Percentiles rank a stretch among this genome's conserved stretches.
Conservation (phyloP, 2,888 invertebrate species). For the Platycnemis pennipes region DNA sequence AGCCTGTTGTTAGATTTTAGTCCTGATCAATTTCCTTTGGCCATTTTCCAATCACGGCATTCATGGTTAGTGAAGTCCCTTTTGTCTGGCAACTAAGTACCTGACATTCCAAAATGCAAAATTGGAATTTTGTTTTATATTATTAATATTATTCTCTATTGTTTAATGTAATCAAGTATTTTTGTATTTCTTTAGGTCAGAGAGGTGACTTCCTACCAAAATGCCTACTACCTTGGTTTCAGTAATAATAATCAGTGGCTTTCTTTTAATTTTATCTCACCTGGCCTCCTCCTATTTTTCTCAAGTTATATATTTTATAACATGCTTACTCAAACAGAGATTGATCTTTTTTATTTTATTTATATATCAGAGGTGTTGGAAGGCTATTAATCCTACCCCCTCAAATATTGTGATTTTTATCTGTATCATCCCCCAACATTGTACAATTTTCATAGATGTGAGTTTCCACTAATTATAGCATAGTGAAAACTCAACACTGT, state of each 20-base stretch:
- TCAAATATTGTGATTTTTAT: slow-evolving; percentile 64
- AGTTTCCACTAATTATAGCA: slow-evolving; percentile 32
- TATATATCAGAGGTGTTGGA: slow-evolving; percentile 61
- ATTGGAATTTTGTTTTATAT: slow-evolving; percentile 66
- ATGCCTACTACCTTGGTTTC: slow-evolving; percentile 9
- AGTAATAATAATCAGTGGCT: background rate
- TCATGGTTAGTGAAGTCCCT: slow-evolving; percentile 51
- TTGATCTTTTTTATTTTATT: slow-evolving; percentile 63
- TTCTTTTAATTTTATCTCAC: background rate
- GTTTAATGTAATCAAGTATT: slow-evolving; percentile 63
- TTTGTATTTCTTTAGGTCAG: slow-evolving; percentile 64
- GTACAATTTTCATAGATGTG: slow-evolving; percentile 56
- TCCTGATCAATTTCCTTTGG: background rate
- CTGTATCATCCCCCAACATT: slow-evolving; percentile 56
- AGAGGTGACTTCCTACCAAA: slow-evolving; percentile 47
- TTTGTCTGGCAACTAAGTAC: slow-evolving; percentile 65
- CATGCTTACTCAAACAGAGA: slow-evolving; percentile 54
- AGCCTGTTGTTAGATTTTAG: background rate
- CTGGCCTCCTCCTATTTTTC: slow-evolving; percentile 45
- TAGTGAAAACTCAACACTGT: slow-evolving; percentile 57
- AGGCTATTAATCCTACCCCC: slow-evolving; percentile 64
- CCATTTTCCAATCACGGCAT: slow-evolving; percentile 4
- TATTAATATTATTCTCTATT: slow-evolving; percentile 68
- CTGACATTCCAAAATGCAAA: slow-evolving; percentile 68
- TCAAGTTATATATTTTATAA: slow-evolving; percentile 47